These are phyloP conservation scores for Catostylus mosaicus DNA, from an alignment of 30 jellyfish, hydroid and myxozoan species.

Conservation along the genomic window DNA sequence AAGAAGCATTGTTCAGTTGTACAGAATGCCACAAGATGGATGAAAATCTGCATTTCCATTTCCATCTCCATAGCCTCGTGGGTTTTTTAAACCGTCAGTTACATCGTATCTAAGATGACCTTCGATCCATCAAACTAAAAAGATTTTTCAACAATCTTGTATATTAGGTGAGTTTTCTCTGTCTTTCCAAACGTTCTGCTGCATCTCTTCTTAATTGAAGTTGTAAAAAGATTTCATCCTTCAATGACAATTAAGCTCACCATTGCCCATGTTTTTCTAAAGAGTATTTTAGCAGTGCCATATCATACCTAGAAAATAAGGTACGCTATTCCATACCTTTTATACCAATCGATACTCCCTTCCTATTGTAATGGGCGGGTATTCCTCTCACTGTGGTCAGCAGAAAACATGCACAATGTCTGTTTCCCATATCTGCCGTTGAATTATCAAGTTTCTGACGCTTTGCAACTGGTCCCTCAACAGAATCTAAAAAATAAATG, in stretches of 20 bases:
- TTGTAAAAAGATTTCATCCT: not conserved
- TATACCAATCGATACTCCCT: conserved; percentile 33
- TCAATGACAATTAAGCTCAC: not conserved
- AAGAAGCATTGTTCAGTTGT: not conserved
- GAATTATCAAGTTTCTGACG: conserved; percentile 38
- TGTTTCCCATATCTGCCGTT: not conserved
- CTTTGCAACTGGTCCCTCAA: conserved; percentile 25
- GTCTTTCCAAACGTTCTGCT: not conserved
- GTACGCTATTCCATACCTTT: conserved; percentile 27
- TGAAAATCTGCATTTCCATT: not conserved
- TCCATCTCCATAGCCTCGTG: no score
- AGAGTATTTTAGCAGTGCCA: not conserved
- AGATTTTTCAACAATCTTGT: no score
- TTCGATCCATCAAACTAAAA: no score
- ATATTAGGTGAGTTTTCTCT: not conserved
- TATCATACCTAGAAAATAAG: not conserved
- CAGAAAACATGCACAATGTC: conserved; percentile 10
- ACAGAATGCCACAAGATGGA: not conserved
- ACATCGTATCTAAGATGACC: no score
- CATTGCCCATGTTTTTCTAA: not conserved
- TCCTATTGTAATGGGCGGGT: conserved; percentile 36
- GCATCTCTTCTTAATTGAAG: not conserved
- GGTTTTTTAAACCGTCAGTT: no score
- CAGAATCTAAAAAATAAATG: not conserved
- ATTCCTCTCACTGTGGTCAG: conserved; percentile 73